Percentiles rank a stretch among this genome's conserved stretches.
Conservation (phyloP, 2,113 vertebrate species). For the Coptodon bakossiorum region DNA sequence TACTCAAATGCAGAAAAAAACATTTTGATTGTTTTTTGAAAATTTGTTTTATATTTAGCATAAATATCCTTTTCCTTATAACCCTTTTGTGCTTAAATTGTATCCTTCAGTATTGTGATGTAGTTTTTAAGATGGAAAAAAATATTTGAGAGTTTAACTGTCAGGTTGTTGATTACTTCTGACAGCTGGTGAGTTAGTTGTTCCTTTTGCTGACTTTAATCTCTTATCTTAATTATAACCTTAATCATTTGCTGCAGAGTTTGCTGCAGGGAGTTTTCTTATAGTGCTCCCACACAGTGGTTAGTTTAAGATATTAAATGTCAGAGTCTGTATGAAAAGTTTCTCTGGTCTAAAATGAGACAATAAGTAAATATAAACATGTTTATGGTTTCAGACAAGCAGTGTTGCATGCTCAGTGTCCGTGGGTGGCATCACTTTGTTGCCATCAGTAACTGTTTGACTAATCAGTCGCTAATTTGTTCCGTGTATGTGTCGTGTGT, state of each 20-base stretch:
- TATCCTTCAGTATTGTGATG: background rate
- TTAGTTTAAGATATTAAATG: slow-evolving; percentile 1
- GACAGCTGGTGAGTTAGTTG: background rate
- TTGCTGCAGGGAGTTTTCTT: background rate
- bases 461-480: background rate
- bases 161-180: background rate
- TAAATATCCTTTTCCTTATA: background rate
- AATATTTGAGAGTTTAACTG: background rate
- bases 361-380: slow-evolving; percentile 44
- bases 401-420: background rate
- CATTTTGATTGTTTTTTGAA: fast-evolving
- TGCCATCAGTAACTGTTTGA: slow-evolving; percentile 15
- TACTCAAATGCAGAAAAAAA: background rate
- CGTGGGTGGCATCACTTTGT: slow-evolving; percentile 44
- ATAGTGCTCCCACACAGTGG: background rate
- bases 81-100: background rate
- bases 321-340: background rate
- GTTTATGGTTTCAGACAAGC: slow-evolving; percentile 46
- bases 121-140: background rate
- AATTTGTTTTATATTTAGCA: background rate
- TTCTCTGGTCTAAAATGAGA: slow-evolving; percentile 3
- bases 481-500: background rate
- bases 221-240: background rate
- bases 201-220: background rate
- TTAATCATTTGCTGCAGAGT: background rate